phyloP scores from a whole-genome alignment of 2,888 invertebrate genomes.

The Tiliacea aurago region DNA sequence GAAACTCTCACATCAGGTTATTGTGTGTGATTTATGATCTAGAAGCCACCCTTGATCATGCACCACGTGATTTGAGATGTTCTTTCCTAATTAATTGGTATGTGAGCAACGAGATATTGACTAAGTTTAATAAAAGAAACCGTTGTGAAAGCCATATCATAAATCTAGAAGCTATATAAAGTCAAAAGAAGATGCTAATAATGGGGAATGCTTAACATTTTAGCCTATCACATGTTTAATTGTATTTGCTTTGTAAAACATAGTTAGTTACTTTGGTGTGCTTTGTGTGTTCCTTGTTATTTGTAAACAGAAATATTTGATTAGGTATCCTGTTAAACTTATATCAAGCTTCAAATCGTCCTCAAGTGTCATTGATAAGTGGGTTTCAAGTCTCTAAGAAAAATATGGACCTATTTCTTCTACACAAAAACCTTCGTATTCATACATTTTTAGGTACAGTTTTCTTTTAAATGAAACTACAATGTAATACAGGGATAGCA shows the following conservation, averaged over 20 bases:
- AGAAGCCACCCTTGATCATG: too few relatives aligned
- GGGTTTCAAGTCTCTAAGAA: background rate
- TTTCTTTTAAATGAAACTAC: background rate
- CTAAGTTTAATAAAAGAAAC: conserved; percentile 8
- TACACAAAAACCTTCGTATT: background rate
- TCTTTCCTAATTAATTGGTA: too few relatives aligned
- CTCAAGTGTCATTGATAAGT: background rate
- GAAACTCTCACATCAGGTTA: too few relatives aligned
- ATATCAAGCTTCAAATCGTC: background rate
- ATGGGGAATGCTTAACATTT: background rate
- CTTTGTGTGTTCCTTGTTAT: background rate
- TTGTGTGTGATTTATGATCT: too few relatives aligned
- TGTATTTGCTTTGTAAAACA: background rate
- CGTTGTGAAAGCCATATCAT: conserved; percentile 6
- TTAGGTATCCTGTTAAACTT: background rate
- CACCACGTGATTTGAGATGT: too few relatives aligned
- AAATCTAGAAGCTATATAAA: background rate
- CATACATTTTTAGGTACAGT: background rate
- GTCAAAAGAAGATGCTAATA: background rate
- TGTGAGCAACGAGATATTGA: background rate
- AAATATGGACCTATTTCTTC: background rate
- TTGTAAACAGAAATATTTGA: background rate
- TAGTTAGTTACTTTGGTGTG: background rate
- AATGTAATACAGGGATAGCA: background rate
- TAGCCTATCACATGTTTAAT: background rate